These are phyloP conservation scores for Deroptyus accipitrinus DNA, from an alignment of 2,113 vertebrate species.

Conservation along the genomic window DNA sequence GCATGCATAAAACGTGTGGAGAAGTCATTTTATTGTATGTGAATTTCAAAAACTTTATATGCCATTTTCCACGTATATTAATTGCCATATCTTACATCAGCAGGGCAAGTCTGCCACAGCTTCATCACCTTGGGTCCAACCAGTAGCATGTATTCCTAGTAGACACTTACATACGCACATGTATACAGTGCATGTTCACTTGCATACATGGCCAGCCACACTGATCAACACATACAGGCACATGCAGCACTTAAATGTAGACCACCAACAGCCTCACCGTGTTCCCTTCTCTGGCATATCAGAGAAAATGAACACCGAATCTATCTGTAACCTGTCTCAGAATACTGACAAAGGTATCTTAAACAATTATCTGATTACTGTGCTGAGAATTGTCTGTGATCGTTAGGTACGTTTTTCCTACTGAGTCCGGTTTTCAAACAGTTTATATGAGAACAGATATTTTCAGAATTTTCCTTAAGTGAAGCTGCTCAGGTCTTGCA, in stretches of 20 bases:
- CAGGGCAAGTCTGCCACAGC: neutral
- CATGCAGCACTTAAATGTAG: neutral
- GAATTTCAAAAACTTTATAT: neutral
- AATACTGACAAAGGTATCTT: neutral
- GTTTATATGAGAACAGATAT: neutral
- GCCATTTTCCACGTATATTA: neutral
- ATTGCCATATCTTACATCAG: neutral
- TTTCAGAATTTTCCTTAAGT: neutral
- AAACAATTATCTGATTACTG: neutral
- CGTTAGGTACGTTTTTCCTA: neutral
- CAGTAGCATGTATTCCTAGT: neutral
- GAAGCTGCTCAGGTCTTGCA: neutral
- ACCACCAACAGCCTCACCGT: neutral
- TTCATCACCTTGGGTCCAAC: neutral
- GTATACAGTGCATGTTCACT: neutral
- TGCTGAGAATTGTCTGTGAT: neutral
- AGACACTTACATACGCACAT: neutral
- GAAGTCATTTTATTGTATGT: neutral
- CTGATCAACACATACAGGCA: neutral
- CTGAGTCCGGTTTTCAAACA: neutral
- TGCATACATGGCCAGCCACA: neutral
- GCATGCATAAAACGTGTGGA: neutral
- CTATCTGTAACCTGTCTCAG: neutral
- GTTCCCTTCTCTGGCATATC: neutral
- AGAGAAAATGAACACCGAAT: neutral